Percentiles rank a stretch among this genome's conserved stretches.
phyloP scores from a whole-genome alignment of 1,140 invertebrate genomes.

The Euwallacea fornicatus region DNA sequence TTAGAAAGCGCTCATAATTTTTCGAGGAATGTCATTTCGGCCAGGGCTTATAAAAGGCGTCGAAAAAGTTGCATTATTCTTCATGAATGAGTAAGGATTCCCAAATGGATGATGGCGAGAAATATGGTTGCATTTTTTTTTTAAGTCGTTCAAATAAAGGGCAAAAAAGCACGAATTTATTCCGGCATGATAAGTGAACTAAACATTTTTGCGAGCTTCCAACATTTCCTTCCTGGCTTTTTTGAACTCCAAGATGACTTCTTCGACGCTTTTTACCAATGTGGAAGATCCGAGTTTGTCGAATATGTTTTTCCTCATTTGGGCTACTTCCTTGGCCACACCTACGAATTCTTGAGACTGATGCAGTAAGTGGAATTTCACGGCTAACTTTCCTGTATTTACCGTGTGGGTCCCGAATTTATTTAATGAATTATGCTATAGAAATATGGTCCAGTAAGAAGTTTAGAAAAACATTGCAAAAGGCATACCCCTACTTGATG shows the following conservation, averaged over 20 bases:
- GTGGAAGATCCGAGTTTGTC: conserved; percentile 44
- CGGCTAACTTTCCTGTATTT: conserved; percentile 41
- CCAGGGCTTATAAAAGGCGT: background rate
- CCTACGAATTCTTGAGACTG: conserved; percentile 48
- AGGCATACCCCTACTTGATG: conserved; percentile 31
- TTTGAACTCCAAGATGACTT: conserved; percentile 48
- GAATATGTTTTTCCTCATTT: conserved; percentile 36
- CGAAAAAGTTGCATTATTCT: conserved; percentile 20
- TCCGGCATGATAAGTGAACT: background rate
- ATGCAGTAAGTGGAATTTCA: conserved; percentile 45
- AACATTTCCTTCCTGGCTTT: conserved; percentile 47
- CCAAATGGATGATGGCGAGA: background rate
- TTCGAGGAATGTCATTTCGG: conserved; percentile 6
- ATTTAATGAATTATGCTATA: conserved; percentile 44
- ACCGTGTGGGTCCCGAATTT: conserved; percentile 45
- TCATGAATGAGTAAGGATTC: conserved; percentile 1
- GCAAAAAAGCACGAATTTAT: too few species aligned
- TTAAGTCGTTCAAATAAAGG: too few species aligned
- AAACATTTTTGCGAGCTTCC: conserved; percentile 43
- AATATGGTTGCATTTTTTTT: background rate
- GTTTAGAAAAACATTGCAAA: too few species aligned
- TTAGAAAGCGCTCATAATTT: conserved; percentile 8
- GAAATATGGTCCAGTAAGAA: too few species aligned
- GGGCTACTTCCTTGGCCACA: conserved; percentile 5
- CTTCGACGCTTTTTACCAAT: conserved; percentile 48